A percentile compares a stretch with the other conserved stretches of the same genome.
Evolutionary conservation across 2,797 vertebrate genomes (phyloP).

Genomic region (Momotus momota): DNA sequence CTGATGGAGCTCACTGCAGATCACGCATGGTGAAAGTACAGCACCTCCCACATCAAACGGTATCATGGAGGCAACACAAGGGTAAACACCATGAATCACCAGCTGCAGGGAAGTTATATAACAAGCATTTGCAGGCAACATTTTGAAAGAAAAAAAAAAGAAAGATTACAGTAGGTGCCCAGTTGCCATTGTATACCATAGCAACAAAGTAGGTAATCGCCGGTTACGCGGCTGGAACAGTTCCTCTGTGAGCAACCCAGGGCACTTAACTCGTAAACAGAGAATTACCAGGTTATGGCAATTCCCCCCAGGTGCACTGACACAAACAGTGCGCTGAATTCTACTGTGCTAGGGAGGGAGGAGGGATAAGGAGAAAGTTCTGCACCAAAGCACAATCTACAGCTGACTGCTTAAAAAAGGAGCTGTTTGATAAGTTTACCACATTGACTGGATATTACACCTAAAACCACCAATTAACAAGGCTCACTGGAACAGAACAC

Average conservation of each 20-base stretch:
- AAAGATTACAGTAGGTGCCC: neutral
- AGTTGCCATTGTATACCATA: neutral
- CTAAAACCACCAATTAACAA: neutral
- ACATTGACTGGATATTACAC: neutral
- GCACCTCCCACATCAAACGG: neutral
- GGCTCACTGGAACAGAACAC: neutral
- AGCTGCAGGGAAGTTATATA: neutral
- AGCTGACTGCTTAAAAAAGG: neutral
- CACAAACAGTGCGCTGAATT: neutral
- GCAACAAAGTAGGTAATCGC: neutral
- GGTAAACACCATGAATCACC: neutral
- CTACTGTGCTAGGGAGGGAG: neutral
- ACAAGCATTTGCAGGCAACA: neutral
- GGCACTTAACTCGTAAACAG: too few relatives aligned
- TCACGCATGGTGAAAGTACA: neutral
- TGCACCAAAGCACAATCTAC: neutral
- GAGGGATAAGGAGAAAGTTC: accelerated
- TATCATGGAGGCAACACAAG: neutral
- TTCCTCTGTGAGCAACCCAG: neutral
- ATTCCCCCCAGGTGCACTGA: neutral
- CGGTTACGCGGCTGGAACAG: neutral
- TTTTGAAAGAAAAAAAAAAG: neutral
- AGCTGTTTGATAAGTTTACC: neutral
- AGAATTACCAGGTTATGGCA: neutral
- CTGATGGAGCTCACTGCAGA: neutral